Evolutionary conservation across 2,797 vertebrate species (phyloP).

Genomic region (Tiaroga cobitis): DNA sequence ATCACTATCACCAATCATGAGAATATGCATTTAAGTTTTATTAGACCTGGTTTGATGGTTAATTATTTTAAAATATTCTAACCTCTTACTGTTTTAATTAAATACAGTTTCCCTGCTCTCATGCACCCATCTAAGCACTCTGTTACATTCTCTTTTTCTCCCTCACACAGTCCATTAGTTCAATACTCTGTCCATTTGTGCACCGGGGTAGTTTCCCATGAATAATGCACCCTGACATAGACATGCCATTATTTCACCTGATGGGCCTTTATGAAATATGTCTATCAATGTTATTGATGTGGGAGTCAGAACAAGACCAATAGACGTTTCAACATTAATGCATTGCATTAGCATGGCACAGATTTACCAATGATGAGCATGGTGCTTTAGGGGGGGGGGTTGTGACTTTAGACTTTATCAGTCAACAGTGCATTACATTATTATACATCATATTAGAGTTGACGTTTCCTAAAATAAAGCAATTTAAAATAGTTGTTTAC

Average conservation of each 20-base stretch:
- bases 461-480: neutral
- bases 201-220: slow-evolving; percentile 42
- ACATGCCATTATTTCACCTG: slow-evolving; percentile 34
- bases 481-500: neutral
- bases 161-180: slow-evolving; percentile 28
- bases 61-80: neutral
- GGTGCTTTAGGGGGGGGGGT: neutral
- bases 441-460: neutral
- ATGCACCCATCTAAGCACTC: neutral
- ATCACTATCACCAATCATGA: neutral
- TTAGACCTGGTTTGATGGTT: neutral
- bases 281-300: slow-evolving; percentile 54
- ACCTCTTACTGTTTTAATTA: neutral
- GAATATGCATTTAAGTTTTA: neutral
- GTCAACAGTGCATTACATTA: neutral
- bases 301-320: neutral
- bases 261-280: slow-evolving; percentile 53
- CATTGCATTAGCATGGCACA: slow-evolving; percentile 1
- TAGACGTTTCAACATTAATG: slow-evolving; percentile 15
- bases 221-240: slow-evolving; percentile 52
- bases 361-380: neutral
- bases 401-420: neutral
- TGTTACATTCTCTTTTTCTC: neutral
- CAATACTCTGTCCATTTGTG: slow-evolving; percentile 49
- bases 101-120: neutral